These are phyloP conservation scores for Drosophila mauritiana DNA, from an alignment of 1,140 invertebrate genomes.

Conservation along the genomic window DNA sequence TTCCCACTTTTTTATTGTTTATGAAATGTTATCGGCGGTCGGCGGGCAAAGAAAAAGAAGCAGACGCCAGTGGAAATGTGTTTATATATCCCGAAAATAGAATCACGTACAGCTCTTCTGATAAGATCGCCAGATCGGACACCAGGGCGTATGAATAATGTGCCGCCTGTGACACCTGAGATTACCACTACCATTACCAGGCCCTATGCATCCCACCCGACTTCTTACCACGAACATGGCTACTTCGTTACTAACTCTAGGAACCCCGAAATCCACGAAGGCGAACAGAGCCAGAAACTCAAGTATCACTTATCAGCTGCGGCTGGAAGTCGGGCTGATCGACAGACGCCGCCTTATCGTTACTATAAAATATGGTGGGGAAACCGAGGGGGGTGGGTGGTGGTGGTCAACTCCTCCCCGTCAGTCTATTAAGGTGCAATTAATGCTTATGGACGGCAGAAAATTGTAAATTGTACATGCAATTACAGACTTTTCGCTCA, in stretches of 20 bases:
- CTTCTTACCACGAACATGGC: constrained; percentile 72
- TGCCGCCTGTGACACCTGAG: constrained; percentile 32
- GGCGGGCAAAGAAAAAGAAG: background rate
- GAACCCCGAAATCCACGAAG: constrained; percentile 20
- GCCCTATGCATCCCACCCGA: background rate
- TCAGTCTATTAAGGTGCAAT: constrained; percentile 36
- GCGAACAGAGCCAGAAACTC: constrained; percentile 3
- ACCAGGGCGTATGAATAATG: constrained; percentile 17
- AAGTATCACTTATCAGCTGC: constrained; percentile 47
- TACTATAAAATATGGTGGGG: background rate
- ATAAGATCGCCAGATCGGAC: constrained; percentile 44
- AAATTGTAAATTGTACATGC: constrained; percentile 45
- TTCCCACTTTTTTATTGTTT: constrained; percentile 16
- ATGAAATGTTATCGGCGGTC: constrained; percentile 31
- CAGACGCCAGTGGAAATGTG: constrained; percentile 20
- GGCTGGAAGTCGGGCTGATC: constrained; percentile 20
- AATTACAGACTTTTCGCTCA: constrained; percentile 24
- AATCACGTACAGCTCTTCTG: constrained; percentile 45
- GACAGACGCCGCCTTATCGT: constrained; percentile 43
- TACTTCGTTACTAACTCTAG: constrained; percentile 49
- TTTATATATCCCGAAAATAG: constrained; percentile 48
- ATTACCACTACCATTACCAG: background rate
- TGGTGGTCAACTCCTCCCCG: constrained; percentile 18
- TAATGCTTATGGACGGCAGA: constrained; percentile 30
- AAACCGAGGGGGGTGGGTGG: background rate